phyloP scores from a whole-genome alignment of 2,888 invertebrate species.

The Matsumyia berberina region DNA sequence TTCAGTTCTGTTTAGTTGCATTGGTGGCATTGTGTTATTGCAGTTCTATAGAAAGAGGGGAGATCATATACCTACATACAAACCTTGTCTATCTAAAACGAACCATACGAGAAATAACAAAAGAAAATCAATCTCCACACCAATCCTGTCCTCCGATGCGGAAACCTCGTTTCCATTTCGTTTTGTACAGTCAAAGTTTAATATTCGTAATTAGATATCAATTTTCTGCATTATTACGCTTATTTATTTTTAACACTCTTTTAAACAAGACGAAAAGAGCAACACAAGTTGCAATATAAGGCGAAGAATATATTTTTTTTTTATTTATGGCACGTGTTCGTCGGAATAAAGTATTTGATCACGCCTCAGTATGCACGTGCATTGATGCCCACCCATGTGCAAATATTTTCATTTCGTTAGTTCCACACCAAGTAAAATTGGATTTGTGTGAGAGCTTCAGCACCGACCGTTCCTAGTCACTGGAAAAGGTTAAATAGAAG shows the following conservation, averaged over 20 bases:
- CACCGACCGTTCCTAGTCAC: constrained; percentile 34
- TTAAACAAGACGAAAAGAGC: constrained; percentile 65
- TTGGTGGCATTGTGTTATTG: too few relatives aligned
- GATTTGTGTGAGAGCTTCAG: constrained; percentile 47
- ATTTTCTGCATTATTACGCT: constrained; percentile 84
- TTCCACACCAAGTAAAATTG: constrained; percentile 73
- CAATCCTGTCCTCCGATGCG: not conserved
- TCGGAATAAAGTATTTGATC: constrained; percentile 68
- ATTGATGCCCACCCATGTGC: constrained; percentile 78
- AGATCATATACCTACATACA: too few relatives aligned
- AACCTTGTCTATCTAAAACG: too few relatives aligned
- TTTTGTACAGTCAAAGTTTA: constrained; percentile 29
- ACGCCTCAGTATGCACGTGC: constrained; percentile 73
- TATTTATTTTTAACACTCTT: constrained; percentile 74
- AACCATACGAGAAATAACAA: not conserved
- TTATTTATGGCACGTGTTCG: constrained; percentile 69
- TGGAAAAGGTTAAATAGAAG: constrained; percentile 79
- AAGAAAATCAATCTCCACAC: constrained; percentile 18
- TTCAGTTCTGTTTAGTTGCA: too few relatives aligned
- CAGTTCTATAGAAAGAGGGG: too few relatives aligned
- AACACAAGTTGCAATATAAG: constrained; percentile 43
- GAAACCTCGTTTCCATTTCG: constrained; percentile 35
- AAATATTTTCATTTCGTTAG: constrained; percentile 80
- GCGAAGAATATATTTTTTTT: constrained; percentile 30
- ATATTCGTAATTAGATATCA: constrained; percentile 80